Evolutionary conservation across 2,888 invertebrate species (phyloP).

Genomic region (Andrena marginata): DNA sequence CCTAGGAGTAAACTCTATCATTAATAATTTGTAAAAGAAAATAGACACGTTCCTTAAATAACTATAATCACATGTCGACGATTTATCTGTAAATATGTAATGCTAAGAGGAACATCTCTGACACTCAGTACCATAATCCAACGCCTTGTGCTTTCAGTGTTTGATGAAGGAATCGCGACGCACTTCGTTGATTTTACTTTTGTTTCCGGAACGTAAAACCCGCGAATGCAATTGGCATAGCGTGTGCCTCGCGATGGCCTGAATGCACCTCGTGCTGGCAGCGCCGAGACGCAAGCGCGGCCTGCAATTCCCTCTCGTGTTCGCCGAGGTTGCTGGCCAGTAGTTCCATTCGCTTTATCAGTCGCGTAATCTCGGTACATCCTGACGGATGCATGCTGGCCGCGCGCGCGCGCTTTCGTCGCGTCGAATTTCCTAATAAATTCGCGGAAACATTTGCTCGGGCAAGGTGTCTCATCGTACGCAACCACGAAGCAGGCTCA

Average conservation of each 20-base stretch:
- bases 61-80: neutral
- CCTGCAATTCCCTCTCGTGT: conserved; percentile 17
- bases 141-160: neutral
- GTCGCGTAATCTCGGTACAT: conserved; percentile 54
- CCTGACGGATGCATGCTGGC: conserved; percentile 37
- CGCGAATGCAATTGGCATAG: conserved; percentile 7
- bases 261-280: conserved; percentile 9
- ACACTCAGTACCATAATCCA: neutral
- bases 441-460: conserved; percentile 6
- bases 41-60: too few species aligned
- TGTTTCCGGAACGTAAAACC: neutral
- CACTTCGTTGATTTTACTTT: conserved; percentile 12
- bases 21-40: too few species aligned
- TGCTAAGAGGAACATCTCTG: neutral
- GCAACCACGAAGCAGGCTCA: too few species aligned
- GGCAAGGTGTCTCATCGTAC: neutral
- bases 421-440: conserved; percentile 22
- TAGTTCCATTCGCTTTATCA: conserved; percentile 58
- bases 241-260: conserved; percentile 18
- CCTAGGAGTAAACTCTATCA: too few species aligned
- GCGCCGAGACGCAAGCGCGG: conserved; percentile 42
- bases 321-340: conserved; percentile 34
- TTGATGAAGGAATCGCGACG: neutral
- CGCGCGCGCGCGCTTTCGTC: conserved; percentile 8
- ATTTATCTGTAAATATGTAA: neutral